Evolutionary conservation across 2,888 invertebrate genomes (phyloP).

Genomic region (Sepioteuthis lessoniana): DNA sequence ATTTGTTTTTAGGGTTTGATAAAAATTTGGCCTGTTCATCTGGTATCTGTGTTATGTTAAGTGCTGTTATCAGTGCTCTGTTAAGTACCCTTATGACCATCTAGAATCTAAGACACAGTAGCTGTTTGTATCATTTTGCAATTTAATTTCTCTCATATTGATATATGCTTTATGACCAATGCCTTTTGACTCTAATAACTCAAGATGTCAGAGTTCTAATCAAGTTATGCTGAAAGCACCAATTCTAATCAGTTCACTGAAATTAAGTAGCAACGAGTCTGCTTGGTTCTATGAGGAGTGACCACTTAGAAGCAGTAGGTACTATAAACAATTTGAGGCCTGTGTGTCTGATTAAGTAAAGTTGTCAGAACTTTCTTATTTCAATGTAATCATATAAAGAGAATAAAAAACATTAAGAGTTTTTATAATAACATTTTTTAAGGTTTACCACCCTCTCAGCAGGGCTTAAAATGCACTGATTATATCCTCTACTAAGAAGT

Average conservation of each 20-base stretch:
- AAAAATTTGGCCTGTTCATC: not conserved
- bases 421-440: no score
- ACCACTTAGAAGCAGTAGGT: no score
- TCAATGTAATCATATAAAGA: not conserved
- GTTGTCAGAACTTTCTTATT: not conserved
- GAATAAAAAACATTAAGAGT: not conserved
- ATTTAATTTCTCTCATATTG: not conserved
- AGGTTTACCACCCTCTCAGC: no score
- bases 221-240: no score
- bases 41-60: not conserved
- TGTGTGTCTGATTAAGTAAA: not conserved
- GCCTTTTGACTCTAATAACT: not conserved
- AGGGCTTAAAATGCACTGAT: no score
- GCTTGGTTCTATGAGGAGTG: no score
- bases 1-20: not conserved
- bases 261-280: no score
- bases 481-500: no score
- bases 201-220: no score
- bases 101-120: slow-evolving; percentile 15
- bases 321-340: no score
- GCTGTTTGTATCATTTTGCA: not conserved
- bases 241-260: no score
- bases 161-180: not conserved
- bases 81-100: not conserved
- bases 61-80: not conserved